These are phyloP conservation scores for Drosophila ironensis DNA, from an alignment of 1,140 invertebrate species.

Conservation along the genomic window DNA sequence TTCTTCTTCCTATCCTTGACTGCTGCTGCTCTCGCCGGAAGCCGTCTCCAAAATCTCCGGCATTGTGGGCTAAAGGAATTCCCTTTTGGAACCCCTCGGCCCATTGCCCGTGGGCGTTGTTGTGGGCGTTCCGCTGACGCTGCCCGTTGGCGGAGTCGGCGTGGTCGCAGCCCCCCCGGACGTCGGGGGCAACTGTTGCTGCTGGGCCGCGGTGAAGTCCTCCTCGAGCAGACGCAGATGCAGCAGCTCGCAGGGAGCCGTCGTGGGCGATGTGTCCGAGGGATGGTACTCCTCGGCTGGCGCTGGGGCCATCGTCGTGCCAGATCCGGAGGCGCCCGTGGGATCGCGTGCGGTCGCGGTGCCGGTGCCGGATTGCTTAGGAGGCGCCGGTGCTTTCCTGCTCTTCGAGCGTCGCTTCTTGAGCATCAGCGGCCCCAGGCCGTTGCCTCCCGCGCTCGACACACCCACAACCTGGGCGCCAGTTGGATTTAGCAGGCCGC, in stretches of 20 bases:
- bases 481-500: constrained; percentile 82
- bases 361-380: constrained; percentile 78
- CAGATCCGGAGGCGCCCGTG: constrained; percentile 58
- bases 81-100: constrained; percentile 58
- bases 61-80: constrained; percentile 81
- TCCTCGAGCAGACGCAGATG: constrained; percentile 76
- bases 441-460: constrained; percentile 83
- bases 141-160: constrained; percentile 21
- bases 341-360: constrained; percentile 46
- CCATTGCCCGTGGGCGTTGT: constrained; percentile 43
- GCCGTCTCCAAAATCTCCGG: constrained; percentile 54
- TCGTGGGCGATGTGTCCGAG: constrained; percentile 3
- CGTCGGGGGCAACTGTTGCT: constrained; percentile 6
- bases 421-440: constrained; percentile 86
- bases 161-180: constrained; percentile 47
- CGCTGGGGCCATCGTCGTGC: constrained; percentile 60
- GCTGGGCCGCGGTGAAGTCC: constrained; percentile 59
- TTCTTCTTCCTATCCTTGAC: neutral
- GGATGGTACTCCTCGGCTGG: constrained; percentile 14
- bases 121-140: constrained; percentile 30
- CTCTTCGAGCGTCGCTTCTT: constrained; percentile 88
- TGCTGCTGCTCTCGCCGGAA: constrained; percentile 12
- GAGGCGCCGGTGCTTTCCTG: constrained; percentile 86
- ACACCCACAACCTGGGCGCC: constrained; percentile 69
- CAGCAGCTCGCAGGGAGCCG: constrained; percentile 31